Conservation (phyloP, 1,140 invertebrate species). For the Eumeta japonica region DNA sequence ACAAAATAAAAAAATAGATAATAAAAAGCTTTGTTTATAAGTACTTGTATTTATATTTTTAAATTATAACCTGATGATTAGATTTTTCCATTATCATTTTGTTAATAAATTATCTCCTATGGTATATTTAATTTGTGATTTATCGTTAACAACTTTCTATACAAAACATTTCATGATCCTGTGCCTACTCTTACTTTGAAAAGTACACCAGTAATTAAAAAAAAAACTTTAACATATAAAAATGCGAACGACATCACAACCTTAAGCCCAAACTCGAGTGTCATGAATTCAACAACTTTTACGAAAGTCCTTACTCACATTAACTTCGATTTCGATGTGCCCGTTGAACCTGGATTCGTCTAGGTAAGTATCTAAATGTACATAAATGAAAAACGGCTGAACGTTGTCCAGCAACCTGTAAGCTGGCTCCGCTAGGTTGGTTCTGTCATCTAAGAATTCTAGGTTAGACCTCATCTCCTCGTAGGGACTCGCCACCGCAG, state of each 20-base stretch:
- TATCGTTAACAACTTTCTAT: background rate
- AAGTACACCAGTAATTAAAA: background rate
- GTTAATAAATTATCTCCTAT: too few species aligned
- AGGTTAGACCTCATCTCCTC: constrained; percentile 24
- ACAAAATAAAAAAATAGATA: too few species aligned
- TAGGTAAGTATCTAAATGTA: constrained; percentile 37
- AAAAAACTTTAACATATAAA: background rate
- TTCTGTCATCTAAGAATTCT: constrained; percentile 21
- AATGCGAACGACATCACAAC: background rate
- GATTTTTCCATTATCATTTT: too few species aligned
- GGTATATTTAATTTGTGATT: too few species aligned
- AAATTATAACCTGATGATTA: too few species aligned
- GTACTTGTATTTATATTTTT: too few species aligned
- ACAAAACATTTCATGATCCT: background rate
- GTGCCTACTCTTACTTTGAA: background rate
- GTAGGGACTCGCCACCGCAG: constrained; percentile 15
- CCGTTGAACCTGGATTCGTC: constrained; percentile 32
- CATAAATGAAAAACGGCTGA: constrained; percentile 22
- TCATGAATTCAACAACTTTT: background rate
- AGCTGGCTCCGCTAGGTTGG: constrained; percentile 31
- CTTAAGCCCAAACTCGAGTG: background rate
- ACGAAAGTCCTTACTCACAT: constrained; percentile 20
- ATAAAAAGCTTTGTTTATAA: too few species aligned
- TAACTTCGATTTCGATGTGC: constrained; percentile 21
- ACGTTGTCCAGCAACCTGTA: constrained; percentile 33